These are phyloP conservation scores for Lanistes nyassanus DNA, from an alignment of 1,140 invertebrate genomes.

Conservation along the genomic window DNA sequence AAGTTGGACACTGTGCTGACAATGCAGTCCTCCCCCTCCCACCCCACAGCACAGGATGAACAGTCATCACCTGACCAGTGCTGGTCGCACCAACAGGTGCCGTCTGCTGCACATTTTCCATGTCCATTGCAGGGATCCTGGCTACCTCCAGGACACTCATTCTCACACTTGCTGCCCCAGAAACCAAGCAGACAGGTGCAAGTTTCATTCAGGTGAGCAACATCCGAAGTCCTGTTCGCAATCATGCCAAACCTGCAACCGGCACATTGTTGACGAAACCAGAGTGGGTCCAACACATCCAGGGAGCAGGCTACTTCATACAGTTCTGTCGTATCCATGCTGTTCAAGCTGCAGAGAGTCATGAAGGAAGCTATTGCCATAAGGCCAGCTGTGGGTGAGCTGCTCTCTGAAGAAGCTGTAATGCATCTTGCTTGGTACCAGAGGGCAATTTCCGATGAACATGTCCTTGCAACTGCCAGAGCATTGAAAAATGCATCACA, in stretches of 20 bases:
- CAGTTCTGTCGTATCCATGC: slow-evolving; percentile 3
- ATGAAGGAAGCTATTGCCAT: slow-evolving; percentile 35
- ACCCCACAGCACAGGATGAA: slow-evolving; percentile 31
- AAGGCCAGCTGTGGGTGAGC: slow-evolving; percentile 23
- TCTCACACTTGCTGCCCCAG: slow-evolving; percentile 36
- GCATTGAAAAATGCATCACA: slow-evolving; percentile 36
- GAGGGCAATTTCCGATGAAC: slow-evolving; percentile 16
- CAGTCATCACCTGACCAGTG: slow-evolving; percentile 43
- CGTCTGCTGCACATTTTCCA: slow-evolving; percentile 36
- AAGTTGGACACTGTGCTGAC: slow-evolving; percentile 22
- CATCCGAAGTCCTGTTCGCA: not conserved
- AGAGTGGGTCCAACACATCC: slow-evolving; percentile 24
- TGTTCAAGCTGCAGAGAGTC: slow-evolving; percentile 26
- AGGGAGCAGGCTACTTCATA: slow-evolving; percentile 25
- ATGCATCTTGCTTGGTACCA: slow-evolving; percentile 32
- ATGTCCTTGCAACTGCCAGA: slow-evolving; percentile 17
- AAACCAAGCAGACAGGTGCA: slow-evolving; percentile 42
- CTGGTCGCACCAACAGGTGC: slow-evolving; percentile 37
- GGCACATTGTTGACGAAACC: slow-evolving; percentile 36
- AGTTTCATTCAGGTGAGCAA: slow-evolving; percentile 5
- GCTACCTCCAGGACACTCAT: slow-evolving; percentile 36
- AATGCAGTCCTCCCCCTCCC: slow-evolving; percentile 42
- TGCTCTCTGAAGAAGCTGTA: slow-evolving; percentile 11
- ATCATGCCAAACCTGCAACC: slow-evolving; percentile 38
- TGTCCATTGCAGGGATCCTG: slow-evolving; percentile 37